Percentiles rank a stretch among this genome's conserved stretches.
Evolutionary conservation across 1,140 invertebrate species (phyloP).

Genomic region (Trachelipus rathkii): DNA sequence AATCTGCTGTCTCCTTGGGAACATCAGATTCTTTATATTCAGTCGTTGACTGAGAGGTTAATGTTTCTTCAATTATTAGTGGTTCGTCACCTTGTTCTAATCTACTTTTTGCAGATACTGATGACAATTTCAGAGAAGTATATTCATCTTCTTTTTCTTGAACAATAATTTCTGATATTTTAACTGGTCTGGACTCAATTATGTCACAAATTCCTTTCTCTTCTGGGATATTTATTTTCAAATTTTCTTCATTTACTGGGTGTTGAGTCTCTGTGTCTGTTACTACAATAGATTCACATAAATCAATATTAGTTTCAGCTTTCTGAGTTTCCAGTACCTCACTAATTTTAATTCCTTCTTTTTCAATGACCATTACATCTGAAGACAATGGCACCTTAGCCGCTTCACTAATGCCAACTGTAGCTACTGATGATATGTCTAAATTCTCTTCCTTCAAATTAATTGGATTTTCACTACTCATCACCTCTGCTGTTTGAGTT

Average conservation of each 20-base stretch:
- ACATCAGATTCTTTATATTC: no score
- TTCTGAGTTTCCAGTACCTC: conserved; percentile 47
- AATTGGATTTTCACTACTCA: no score
- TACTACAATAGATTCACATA: conserved; percentile 61
- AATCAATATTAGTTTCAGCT: conserved; percentile 57
- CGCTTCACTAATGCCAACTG: neutral
- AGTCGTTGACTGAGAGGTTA: no score
- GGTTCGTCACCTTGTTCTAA: no score
- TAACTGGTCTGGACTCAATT: conserved; percentile 34
- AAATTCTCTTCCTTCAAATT: no score
- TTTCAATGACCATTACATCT: conserved; percentile 32
- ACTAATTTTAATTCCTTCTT: conserved; percentile 45
- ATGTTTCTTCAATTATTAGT: no score
- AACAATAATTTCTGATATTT: conserved; percentile 47
- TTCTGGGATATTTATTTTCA: conserved; percentile 21
- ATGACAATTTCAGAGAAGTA: neutral
- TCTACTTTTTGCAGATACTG: no score
- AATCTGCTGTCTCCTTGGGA: no score
- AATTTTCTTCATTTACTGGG: conserved; percentile 25
- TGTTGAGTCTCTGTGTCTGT: conserved; percentile 35
- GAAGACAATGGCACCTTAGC: conserved; percentile 32
- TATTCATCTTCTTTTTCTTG: conserved; percentile 20
- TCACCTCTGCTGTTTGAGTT: no score
- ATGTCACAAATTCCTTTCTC: conserved; percentile 33
- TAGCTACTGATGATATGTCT: no score